Percentiles rank a stretch among this genome's conserved stretches.
Conservation (phyloP, 2,113 vertebrate genomes). For the Probosciger aterrimus region DNA sequence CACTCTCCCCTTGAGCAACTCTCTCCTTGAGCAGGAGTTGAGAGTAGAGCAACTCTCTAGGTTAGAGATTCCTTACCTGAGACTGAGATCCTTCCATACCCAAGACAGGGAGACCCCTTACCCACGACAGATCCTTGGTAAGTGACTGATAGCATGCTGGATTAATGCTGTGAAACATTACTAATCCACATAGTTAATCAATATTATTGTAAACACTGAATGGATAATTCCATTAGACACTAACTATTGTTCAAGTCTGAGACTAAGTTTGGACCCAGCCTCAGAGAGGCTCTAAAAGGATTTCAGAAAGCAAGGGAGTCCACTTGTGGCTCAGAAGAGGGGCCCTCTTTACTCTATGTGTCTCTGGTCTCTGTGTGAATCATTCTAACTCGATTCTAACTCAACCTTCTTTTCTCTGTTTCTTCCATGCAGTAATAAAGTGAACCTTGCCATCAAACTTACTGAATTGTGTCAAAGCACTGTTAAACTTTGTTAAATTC, state of each 20-base stretch:
- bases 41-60: not conserved
- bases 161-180: not conserved
- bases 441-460: not conserved
- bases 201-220: not conserved
- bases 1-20: not conserved
- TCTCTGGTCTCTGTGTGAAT: not conserved
- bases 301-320: not conserved
- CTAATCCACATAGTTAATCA: not conserved
- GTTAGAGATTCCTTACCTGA: not conserved
- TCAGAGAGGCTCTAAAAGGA: not conserved
- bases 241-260: not conserved
- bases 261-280: not conserved
- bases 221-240: not conserved
- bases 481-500: not conserved
- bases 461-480: not conserved
- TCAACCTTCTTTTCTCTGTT: not conserved
- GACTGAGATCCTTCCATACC: not conserved
- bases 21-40: not conserved
- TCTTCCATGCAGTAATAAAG: not conserved
- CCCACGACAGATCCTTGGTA: rapidly evolving
- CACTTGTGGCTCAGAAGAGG: rapidly evolving
- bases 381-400: not conserved
- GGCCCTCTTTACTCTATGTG: not conserved
- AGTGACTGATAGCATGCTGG: not conserved
- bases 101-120: not conserved